Percentiles rank a stretch among this genome's conserved stretches.
These are phyloP conservation scores for Aphidius gifuensis DNA, from an alignment of 1,140 invertebrate genomes.

Conservation along the genomic window DNA sequence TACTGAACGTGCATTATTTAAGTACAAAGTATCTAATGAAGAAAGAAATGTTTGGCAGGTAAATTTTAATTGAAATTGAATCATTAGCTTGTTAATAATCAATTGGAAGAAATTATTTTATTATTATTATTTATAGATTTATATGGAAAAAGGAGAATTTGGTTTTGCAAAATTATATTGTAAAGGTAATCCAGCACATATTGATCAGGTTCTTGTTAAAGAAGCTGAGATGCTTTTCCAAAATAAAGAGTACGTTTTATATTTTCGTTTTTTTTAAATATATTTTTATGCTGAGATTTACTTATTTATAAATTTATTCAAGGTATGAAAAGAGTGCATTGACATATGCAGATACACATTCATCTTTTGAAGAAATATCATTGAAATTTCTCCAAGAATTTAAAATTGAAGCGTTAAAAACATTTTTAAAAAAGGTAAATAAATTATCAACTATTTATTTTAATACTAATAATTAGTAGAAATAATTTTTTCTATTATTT, in stretches of 20 bases:
- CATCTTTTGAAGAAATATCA: constrained; percentile 92
- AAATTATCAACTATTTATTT: constrained; percentile 27
- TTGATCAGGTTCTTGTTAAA: constrained; percentile 82
- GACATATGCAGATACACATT: constrained; percentile 83
- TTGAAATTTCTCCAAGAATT: constrained; percentile 86
- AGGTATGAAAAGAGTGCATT: constrained; percentile 80
- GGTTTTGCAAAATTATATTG: constrained; percentile 82
- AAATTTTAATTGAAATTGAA: constrained; percentile 12
- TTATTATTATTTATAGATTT: constrained; percentile 62
- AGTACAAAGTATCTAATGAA: constrained; percentile 82
- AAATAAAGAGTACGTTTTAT: constrained; percentile 64
- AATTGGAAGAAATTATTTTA: background rate
- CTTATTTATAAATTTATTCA: constrained; percentile 24
- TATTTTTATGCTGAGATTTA: background rate
- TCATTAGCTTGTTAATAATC: too few relatives aligned
- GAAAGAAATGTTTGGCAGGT: constrained; percentile 83
- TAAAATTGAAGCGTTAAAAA: constrained; percentile 81
- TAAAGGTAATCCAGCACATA: constrained; percentile 70
- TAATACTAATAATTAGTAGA: constrained; percentile 34
- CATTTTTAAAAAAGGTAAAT: constrained; percentile 72
- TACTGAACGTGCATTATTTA: constrained; percentile 79
- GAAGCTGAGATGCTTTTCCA: constrained; percentile 87
- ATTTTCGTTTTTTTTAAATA: background rate
- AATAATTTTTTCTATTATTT: constrained; percentile 27
- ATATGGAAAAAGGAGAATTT: constrained; percentile 83